Conservation (phyloP, 2,888 invertebrate genomes). For the Blastobasis lacticolella region DNA sequence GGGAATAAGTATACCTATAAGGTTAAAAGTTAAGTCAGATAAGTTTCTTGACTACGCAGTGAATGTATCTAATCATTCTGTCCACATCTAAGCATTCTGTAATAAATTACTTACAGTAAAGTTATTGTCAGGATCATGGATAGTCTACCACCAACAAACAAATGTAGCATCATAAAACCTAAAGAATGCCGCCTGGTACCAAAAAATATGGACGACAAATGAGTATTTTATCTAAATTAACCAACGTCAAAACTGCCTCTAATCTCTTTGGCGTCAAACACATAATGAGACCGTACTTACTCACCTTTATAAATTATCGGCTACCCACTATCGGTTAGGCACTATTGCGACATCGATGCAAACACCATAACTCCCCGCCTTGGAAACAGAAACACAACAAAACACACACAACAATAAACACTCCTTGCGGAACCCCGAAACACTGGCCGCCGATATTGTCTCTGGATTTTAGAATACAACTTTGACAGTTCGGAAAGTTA, state of each 20-base stretch:
- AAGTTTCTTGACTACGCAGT: too few relatives aligned
- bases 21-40: too few relatives aligned
- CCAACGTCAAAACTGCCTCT: conserved; percentile 18
- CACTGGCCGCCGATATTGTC: not conserved
- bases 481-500: conserved; percentile 20
- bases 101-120: too few relatives aligned
- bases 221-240: conserved; percentile 31
- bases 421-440: not conserved
- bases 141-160: too few relatives aligned
- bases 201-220: not conserved
- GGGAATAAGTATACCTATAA: too few relatives aligned
- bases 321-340: conserved; percentile 2
- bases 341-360: conserved; percentile 13
- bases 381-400: not conserved
- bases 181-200: too few relatives aligned
- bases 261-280: too few relatives aligned
- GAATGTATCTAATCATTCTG: too few relatives aligned
- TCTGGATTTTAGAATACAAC: conserved; percentile 1
- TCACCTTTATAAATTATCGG: conserved; percentile 28
- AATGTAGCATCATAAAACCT: too few relatives aligned
- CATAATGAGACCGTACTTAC: conserved; percentile 20
- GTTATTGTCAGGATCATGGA: too few relatives aligned
- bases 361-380: conserved; percentile 13
- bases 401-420: not conserved
- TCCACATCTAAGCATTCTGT: too few relatives aligned